A percentile compares a stretch with the other conserved stretches of the same genome.
Conservation (phyloP, 2,797 vertebrate genomes). For the Percopsis omiscomaycus region DNA sequence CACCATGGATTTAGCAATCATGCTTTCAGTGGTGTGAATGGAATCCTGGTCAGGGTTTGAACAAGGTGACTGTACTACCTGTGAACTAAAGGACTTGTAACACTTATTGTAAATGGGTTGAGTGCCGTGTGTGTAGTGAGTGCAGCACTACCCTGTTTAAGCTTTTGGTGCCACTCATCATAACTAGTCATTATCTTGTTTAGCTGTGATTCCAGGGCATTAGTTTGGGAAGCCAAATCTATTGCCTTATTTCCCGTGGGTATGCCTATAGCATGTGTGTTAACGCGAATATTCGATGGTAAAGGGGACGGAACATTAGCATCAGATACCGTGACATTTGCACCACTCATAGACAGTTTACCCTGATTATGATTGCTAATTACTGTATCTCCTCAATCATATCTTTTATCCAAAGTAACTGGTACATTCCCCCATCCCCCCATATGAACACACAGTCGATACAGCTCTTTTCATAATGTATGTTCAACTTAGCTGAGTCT, state of each 20-base stretch:
- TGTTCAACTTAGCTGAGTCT: constrained; percentile 11
- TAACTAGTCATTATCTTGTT: not conserved
- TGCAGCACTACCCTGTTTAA: not conserved
- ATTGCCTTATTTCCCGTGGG: not conserved
- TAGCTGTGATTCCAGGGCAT: not conserved
- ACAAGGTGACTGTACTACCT: not conserved
- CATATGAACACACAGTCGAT: constrained; percentile 9
- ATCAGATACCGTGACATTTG: constrained; percentile 2
- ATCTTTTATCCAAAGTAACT: not conserved
- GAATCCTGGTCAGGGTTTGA: not conserved
- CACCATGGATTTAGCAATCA: constrained; percentile 19
- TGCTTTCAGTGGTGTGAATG: constrained; percentile 10
- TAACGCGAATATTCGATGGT: not conserved
- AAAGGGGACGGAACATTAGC: constrained; percentile 6
- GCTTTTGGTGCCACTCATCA: not conserved
- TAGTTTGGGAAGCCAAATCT: not conserved
- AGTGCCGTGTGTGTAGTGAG: not conserved
- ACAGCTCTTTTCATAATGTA: constrained; percentile 12
- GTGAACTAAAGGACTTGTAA: not conserved
- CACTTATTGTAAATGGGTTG: not conserved
- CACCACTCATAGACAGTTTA: not conserved
- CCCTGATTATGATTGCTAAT: not conserved
- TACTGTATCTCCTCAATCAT: not conserved
- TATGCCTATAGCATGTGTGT: not conserved
- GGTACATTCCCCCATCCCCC: not conserved